Conservation (phyloP, 2,888 invertebrate species). For the Brachyptera risi region DNA sequence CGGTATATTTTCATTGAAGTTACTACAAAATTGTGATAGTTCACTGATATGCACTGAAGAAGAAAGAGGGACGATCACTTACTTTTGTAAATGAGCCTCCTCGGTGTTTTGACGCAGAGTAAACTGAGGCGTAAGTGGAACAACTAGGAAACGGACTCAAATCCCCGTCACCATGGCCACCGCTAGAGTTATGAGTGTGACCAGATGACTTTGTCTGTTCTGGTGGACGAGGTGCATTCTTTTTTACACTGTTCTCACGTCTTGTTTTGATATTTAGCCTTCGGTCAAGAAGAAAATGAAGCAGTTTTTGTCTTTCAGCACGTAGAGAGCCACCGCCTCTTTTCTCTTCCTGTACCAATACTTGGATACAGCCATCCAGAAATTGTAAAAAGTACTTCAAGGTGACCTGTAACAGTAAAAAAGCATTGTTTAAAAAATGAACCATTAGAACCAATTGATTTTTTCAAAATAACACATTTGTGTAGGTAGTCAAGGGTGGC, state of each 20-base stretch:
- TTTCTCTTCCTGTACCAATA: conserved; percentile 43
- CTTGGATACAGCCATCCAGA: conserved; percentile 64
- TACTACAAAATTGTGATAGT: no score
- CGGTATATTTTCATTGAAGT: no score
- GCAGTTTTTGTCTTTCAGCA: conserved; percentile 58
- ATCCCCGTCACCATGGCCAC: neutral
- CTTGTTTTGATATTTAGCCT: conserved; percentile 43
- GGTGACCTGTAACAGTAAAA: neutral
- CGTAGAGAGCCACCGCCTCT: conserved; percentile 46
- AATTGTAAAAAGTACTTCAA: conserved; percentile 47
- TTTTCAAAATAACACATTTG: no score
- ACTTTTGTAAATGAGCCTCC: neutral
- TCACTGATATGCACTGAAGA: no score
- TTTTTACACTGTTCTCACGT: conserved; percentile 5
- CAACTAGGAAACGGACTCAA: neutral
- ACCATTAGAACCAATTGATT: no score
- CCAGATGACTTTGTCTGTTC: neutral
- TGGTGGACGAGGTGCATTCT: conserved; percentile 20
- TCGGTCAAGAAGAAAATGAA: conserved; percentile 60
- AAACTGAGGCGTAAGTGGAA: neutral
- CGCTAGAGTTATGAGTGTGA: neutral
- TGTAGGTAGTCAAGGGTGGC: no score
- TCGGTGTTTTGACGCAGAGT: neutral
- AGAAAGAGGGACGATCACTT: no score
- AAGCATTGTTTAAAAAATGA: no score